Evolutionary conservation across 2,797 vertebrate species (phyloP).

Genomic region (Poeciliopsis infans): DNA sequence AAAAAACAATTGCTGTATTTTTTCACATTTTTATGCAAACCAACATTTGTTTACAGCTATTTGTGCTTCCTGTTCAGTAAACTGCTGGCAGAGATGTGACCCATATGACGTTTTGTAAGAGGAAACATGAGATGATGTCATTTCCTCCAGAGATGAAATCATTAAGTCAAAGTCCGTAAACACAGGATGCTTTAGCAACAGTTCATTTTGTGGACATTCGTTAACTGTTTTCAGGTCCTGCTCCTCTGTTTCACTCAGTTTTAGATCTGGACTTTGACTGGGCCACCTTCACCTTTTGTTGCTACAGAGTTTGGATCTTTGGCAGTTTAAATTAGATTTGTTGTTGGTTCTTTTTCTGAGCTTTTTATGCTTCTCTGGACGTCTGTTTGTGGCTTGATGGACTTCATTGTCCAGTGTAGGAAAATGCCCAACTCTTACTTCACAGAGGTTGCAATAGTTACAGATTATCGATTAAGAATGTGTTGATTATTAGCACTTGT

Average conservation of each 20-base stretch:
- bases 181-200: background rate
- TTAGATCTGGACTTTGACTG: background rate
- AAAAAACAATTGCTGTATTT: background rate
- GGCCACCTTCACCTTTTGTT: background rate
- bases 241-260: background rate
- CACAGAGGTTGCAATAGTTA: background rate
- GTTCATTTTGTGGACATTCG: background rate
- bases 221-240: background rate
- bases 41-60: background rate
- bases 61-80: background rate
- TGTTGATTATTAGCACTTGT: background rate
- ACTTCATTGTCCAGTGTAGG: no score
- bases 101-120: background rate
- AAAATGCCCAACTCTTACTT: background rate
- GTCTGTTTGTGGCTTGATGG: background rate
- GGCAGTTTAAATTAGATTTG: background rate
- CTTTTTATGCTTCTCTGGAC: background rate
- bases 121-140: background rate
- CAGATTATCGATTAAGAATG: background rate
- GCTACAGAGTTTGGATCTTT: background rate
- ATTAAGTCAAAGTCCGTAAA: background rate
- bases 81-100: background rate
- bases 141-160: conserved; percentile 1
- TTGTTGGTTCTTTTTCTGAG: background rate
- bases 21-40: background rate